Evolutionary conservation across 2,113 vertebrate genomes (phyloP).

Genomic region (Corythornis cristatus): DNA sequence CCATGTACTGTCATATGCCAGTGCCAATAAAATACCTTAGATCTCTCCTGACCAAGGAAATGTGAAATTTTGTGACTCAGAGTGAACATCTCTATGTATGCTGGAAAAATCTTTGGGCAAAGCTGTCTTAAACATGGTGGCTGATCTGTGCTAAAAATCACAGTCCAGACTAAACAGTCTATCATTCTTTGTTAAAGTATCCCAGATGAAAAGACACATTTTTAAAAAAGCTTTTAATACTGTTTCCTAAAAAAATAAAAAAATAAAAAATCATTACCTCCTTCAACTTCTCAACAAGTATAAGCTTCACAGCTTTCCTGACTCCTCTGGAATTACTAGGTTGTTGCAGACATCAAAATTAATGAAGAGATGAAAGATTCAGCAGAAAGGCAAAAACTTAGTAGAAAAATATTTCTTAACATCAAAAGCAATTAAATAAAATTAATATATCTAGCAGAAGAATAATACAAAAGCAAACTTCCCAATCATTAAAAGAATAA

Average conservation of each 20-base stretch:
- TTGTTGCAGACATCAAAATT: background rate
- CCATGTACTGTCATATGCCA: background rate
- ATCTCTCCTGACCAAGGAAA: background rate
- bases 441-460: background rate
- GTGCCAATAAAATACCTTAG: background rate
- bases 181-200: background rate
- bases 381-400: background rate
- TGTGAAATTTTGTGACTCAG: background rate
- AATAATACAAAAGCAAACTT: background rate
- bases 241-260: background rate
- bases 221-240: background rate
- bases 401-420: conserved; percentile 12
- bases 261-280: background rate
- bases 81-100: background rate
- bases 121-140: background rate
- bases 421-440: background rate
- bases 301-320: background rate
- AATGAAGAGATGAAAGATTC: conserved; percentile 27
- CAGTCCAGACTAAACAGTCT: background rate
- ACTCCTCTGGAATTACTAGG: background rate
- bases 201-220: background rate
- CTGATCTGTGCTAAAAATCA: background rate
- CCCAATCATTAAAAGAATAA: background rate
- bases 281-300: conserved; percentile 29
- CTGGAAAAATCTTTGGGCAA: background rate